Conservation (phyloP, 2,113 vertebrate genomes). For the Ailuropoda melanoleuca region DNA sequence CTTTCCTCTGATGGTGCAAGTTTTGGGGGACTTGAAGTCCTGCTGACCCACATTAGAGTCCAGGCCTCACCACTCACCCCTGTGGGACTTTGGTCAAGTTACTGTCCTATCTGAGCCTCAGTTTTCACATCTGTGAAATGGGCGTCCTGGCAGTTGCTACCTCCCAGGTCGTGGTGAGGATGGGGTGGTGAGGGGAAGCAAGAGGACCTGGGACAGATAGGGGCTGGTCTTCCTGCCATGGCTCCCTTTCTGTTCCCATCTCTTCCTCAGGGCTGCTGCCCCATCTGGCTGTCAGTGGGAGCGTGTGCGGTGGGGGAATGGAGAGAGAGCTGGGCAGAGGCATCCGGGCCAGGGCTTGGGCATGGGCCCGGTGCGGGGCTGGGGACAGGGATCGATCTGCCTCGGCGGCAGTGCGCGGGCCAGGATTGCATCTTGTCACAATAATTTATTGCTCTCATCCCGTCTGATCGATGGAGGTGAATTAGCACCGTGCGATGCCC, state of each 20-base stretch:
- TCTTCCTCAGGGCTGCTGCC: neutral
- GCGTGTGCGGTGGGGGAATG: neutral
- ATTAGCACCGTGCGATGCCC: constrained; percentile 91
- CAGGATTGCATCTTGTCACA: constrained; percentile 99
- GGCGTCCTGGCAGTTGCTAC: neutral
- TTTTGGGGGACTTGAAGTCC: neutral
- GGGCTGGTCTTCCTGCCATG: neutral
- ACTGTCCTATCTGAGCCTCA: neutral
- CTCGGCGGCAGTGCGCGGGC: constrained; percentile 91
- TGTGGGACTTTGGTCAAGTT: neutral
- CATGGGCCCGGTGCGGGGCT: constrained; percentile 63
- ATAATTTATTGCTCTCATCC: constrained; percentile 99
- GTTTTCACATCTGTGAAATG: constrained; percentile 70
- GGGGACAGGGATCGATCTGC: constrained; percentile 90
- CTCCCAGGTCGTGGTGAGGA: neutral
- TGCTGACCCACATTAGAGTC: neutral
- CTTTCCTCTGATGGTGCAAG: neutral
- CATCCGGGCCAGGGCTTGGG: constrained; percentile 27
- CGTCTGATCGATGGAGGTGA: constrained; percentile 96
- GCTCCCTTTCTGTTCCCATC: neutral
- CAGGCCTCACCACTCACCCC: neutral
- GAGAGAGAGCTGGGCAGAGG: constrained; percentile 23
- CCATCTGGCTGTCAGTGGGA: neutral
- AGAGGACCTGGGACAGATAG: neutral
- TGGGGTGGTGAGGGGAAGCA: neutral